Evolutionary conservation across 2,888 invertebrate species (phyloP).

Genomic region (Ennomos erosarius): DNA sequence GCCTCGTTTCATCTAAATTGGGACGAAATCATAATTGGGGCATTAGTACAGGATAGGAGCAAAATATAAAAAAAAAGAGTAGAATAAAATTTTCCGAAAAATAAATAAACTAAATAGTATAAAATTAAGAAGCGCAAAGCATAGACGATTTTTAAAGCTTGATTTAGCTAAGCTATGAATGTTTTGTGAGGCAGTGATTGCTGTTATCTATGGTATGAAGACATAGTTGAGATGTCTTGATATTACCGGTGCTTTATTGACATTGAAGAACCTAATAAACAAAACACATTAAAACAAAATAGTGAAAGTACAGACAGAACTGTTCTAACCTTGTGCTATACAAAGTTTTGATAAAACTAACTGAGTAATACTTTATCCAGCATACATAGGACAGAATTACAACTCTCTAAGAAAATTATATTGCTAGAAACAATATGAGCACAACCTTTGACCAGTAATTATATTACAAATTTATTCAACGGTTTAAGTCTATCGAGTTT

Average conservation of each 20-base stretch:
- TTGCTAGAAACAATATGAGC: no score
- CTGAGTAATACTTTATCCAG: no score
- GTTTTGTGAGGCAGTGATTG: conserved; percentile 85
- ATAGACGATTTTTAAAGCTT: conserved; percentile 76
- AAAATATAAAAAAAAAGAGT: conserved; percentile 53
- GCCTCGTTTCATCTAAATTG: conserved; percentile 53
- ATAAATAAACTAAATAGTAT: conserved; percentile 67
- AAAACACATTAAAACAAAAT: conserved; percentile 15
- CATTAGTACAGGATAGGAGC: conserved; percentile 68
- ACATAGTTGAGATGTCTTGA: conserved; percentile 17
- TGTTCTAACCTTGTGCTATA: no score
- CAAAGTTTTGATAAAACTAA: no score
- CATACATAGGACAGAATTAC: no score
- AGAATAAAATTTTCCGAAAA: conserved; percentile 50
- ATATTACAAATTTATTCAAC: no score
- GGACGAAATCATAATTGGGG: conserved; percentile 56
- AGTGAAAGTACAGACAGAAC: conserved; percentile 14
- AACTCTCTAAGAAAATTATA: no score
- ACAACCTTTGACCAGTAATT: no score
- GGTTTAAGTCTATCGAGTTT: no score
- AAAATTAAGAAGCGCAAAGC: conserved; percentile 80
- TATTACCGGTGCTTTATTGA: conserved; percentile 23
- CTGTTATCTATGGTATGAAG: conserved; percentile 67
- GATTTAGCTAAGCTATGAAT: conserved; percentile 82
- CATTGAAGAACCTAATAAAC: conserved; percentile 22